These are phyloP conservation scores for Hypolimnas misippus DNA, from an alignment of 2,888 invertebrate genomes.

Conservation along the genomic window DNA sequence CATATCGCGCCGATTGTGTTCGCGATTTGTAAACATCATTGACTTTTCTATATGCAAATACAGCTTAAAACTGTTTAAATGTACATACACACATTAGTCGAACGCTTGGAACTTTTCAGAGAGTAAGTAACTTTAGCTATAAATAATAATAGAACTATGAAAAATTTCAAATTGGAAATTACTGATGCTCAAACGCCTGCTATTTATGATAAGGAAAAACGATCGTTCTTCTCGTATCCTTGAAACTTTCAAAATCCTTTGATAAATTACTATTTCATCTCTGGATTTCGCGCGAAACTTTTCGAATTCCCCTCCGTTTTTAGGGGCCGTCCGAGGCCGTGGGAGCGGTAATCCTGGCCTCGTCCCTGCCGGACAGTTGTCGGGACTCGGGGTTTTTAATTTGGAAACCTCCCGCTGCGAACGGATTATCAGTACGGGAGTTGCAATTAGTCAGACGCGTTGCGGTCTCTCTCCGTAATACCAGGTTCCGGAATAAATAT, in stretches of 20 bases:
- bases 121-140: neutral
- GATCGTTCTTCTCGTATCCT: slow-evolving; percentile 71
- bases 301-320: slow-evolving; percentile 63
- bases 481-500: slow-evolving; percentile 36
- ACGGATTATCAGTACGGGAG: slow-evolving; percentile 75
- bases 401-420: slow-evolving; percentile 79
- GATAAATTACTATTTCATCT: slow-evolving; percentile 83
- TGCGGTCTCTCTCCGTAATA: slow-evolving; percentile 58
- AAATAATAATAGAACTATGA: neutral
- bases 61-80: neutral
- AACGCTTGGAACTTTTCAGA: neutral
- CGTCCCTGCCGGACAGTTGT: slow-evolving; percentile 64
- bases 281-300: slow-evolving; percentile 70
- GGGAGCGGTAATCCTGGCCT: slow-evolving; percentile 69
- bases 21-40: neutral
- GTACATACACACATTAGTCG: neutral
- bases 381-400: slow-evolving; percentile 73
- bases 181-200: slow-evolving; percentile 61
- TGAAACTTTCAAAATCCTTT: slow-evolving; percentile 76
- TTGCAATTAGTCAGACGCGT: slow-evolving; percentile 74
- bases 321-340: slow-evolving; percentile 49
- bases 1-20: slow-evolving; percentile 4
- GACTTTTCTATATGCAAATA: neutral
- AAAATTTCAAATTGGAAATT: slow-evolving; percentile 22
- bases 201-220: slow-evolving; percentile 67